Percentiles rank a stretch among this genome's conserved stretches.
phyloP scores from a whole-genome alignment of 2,888 invertebrate species.

The Drosophila peninsularis region DNA sequence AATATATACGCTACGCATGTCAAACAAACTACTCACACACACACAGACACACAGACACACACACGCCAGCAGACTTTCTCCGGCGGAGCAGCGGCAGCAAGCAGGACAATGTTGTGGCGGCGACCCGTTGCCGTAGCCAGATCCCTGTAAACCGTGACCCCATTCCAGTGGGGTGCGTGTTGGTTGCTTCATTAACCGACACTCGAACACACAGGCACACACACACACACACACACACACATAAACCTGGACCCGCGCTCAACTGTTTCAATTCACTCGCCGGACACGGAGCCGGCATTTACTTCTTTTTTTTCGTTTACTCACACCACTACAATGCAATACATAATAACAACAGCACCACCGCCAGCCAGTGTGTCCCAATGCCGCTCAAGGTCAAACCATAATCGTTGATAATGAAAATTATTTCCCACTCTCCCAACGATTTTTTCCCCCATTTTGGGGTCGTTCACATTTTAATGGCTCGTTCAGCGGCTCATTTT shows the following conservation, averaged over 20 bases:
- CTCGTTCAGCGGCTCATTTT: constrained; percentile 53
- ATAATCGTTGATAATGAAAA: constrained; percentile 84
- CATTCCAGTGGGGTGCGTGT: constrained; percentile 77
- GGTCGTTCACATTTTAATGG: constrained; percentile 54
- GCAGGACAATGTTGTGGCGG: constrained; percentile 46
- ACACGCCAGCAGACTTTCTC: constrained; percentile 12
- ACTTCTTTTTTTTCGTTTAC: constrained; percentile 55
- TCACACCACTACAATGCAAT: constrained; percentile 69
- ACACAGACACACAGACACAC: neutral
- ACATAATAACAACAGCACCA: constrained; percentile 59
- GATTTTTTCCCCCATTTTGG: constrained; percentile 28
- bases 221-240: constrained; percentile 15
- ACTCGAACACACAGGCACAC: constrained; percentile 23
- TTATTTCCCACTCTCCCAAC: constrained; percentile 52
- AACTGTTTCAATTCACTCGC: constrained; percentile 47
- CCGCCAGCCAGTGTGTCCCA: constrained; percentile 58
- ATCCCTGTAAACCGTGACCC: constrained; percentile 55
- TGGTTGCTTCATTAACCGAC: constrained; percentile 71
- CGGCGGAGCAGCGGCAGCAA: constrained; percentile 14
- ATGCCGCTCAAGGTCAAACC: constrained; percentile 82
- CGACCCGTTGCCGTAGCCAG: constrained; percentile 20
- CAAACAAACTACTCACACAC: constrained; percentile 48
- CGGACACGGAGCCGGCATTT: constrained; percentile 58
- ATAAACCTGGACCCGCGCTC: constrained; percentile 38
- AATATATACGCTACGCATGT: constrained; percentile 57